Evolutionary conservation across 37 sponge, comb jelly and placozoan genomes (phyloP), one percentile per base, ranked within the genome.

Genomic region (Crambe crambe): DNA sequence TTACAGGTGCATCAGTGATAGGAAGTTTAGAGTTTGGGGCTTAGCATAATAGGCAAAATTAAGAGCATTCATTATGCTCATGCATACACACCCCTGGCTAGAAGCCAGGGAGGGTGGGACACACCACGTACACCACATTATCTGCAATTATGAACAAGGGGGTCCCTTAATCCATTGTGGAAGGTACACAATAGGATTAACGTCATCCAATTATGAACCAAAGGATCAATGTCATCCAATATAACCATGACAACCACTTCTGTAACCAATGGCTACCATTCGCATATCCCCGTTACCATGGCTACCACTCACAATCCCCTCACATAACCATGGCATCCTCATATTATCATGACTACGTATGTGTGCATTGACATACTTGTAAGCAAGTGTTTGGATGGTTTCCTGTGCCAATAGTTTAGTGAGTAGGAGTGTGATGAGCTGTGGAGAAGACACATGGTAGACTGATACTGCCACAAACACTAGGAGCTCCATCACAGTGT

Each of bases 321-420:
- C 59, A 58, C 21, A 2, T 12, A 58, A 4, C 59, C 21, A 26
- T 26, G 25, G 26, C 20, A 18, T 12, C 20, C 21, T 12, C 25
- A 58, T 18, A 51, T 15, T 18, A 51, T 51, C 9, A 51, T 9
- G 15, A 51, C 54, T 18, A 51, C 54, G 15, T 15, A 51, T 51
- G 66, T 5, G 34, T 31, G 31, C 2, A 5, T 30, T 1, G 0
- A 43, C 83, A 47, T 4, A 84, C 77, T 75, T 67, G 75, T 69
- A 27, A 30, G 56, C 42, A 9, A 76, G 37, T 35, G 77, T 57
- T 43, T 83, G 71, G 12, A 82, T 57, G 20, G 78, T 63, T 22
- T 56, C 51, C 47, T 83, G 75, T 59, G 84, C 84, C 3, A 89
- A 56, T 1, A 89, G 59, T 80, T 89, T 89, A 25, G 65, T 62